Evolutionary conservation across 1,140 invertebrate species (phyloP), one percentile per base, ranked within the genome.

Genomic region (Ectropis grisescens): DNA sequence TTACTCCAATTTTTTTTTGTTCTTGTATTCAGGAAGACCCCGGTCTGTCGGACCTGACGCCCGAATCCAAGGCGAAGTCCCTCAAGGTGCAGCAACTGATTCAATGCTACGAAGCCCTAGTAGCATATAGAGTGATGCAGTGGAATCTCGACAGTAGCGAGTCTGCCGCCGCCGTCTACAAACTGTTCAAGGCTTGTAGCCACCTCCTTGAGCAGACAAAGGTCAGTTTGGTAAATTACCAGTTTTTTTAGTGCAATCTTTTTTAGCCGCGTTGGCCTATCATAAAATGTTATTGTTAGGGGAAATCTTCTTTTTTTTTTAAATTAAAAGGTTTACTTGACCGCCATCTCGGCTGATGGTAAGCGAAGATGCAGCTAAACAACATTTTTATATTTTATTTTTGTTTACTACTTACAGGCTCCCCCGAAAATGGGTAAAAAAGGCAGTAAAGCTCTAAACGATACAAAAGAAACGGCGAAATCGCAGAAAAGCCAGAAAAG

Each of bases 181-280:
- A 49, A n/a, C 46, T 87, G 7, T 82, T 72, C 13, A 85, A 84
- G 41, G 51, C 52, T 9, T 82, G 82, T 11, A 57, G 41, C 4
- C 55, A 72, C 14, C 37, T 86, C 0, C 19, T 82, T n/a, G 83
- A 86, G 2, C 81, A 79, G 26, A 69, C 59, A 10, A 85, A 85
- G 81, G 82, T 82, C 64, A 13, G n/a, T n/a, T n/a, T n/a, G n/a
- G n/a, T 7, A 13, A 14, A 35, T 6, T n/a, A 22, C 22, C n/a
- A 26, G 11, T 33, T 33, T 13, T 36, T 13, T 33, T 19, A 2
- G 19, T 37, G 27, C 2, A 11, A 3, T 11, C n/a, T n/a, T n/a
- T n/a, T n/a, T n/a, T n/a, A n/a, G n/a, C n/a, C n/a, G n/a, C n/a
- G n/a, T n/a, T n/a, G n/a, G n/a, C n/a, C n/a, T n/a, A n/a, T n/a